These are phyloP conservation scores for Lepus americanus DNA, from an alignment of 2,113 vertebrate genomes.

Conservation along the genomic window DNA sequence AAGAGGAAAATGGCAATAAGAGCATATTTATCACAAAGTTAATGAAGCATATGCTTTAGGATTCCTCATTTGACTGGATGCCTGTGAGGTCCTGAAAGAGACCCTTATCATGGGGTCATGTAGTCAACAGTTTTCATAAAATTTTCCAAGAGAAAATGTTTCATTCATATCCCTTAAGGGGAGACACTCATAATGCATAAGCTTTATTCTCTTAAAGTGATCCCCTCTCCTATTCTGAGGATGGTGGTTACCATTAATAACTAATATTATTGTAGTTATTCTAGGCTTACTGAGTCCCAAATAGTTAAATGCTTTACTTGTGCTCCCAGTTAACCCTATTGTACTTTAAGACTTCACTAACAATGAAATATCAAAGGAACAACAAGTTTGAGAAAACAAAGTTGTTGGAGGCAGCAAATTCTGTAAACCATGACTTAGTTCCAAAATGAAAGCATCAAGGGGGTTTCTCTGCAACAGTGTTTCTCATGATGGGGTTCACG, in stretches of 20 bases:
- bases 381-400: neutral
- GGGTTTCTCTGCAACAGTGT: neutral
- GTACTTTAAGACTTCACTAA: neutral
- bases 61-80: neutral
- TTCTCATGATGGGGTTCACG: neutral
- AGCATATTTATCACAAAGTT: neutral
- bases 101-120: neutral
- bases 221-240: neutral
- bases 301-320: neutral
- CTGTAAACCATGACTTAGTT: neutral
- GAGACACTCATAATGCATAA: neutral
- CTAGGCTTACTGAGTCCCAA: neutral
- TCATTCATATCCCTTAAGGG: constrained; percentile 2
- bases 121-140: constrained; percentile 25
- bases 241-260: neutral
- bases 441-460: neutral
- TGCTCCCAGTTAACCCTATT: neutral
- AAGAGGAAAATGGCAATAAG: neutral
- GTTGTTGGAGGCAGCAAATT: neutral
- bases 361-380: neutral
- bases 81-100: neutral
- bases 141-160: neutral
- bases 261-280: neutral
- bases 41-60: neutral
- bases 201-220: neutral